These are phyloP conservation scores for Malurus melanocephalus DNA, from an alignment of 2,113 vertebrate species.

Conservation along the genomic window DNA sequence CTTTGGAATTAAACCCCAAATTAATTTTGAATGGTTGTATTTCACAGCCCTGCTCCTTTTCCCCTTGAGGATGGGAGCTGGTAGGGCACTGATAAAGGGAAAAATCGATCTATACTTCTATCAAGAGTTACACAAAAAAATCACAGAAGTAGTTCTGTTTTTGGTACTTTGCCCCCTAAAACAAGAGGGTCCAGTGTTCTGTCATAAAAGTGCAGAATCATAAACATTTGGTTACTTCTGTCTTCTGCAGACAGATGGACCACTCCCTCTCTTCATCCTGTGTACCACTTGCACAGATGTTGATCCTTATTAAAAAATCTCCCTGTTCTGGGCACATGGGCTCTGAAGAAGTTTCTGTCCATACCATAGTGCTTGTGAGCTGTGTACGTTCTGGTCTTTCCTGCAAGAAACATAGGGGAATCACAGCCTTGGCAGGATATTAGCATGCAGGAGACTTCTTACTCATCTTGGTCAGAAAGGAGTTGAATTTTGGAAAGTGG, in stretches of 20 bases:
- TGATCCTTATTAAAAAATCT: background rate
- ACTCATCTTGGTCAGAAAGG: background rate
- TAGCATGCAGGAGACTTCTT: background rate
- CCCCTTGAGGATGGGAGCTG: background rate
- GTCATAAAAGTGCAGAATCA: background rate
- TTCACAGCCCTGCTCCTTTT: background rate
- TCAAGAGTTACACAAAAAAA: background rate
- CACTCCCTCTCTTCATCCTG: background rate
- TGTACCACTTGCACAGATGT: background rate
- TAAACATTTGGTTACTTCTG: background rate
- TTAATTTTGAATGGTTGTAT: background rate
- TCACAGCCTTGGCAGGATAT: background rate
- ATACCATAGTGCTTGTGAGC: background rate
- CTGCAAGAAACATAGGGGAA: background rate
- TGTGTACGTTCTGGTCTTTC: background rate
- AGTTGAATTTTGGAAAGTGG: conserved; percentile 18
- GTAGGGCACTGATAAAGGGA: background rate
- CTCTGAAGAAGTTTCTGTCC: background rate
- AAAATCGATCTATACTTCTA: background rate
- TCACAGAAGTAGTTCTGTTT: background rate
- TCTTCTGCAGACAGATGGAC: background rate
- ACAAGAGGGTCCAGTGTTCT: background rate
- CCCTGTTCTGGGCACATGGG: accelerated
- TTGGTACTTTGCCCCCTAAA: background rate
- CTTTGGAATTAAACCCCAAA: background rate